Evolutionary conservation across 2,888 invertebrate species (phyloP), one percentile per base, ranked within the genome.

Genomic region (Lycocerus yunnanus): DNA sequence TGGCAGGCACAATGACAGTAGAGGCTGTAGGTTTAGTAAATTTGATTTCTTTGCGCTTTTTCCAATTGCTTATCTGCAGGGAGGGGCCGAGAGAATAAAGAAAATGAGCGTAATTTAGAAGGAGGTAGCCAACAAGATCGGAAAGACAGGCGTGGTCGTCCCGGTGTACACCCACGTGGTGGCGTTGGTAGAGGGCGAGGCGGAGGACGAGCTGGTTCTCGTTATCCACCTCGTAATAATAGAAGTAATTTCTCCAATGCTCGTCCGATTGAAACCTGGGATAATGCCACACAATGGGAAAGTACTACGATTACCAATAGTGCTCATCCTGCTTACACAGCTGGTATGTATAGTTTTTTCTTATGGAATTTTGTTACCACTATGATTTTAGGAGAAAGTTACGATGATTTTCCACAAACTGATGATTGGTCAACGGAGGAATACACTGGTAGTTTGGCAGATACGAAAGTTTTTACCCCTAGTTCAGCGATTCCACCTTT

Each of bases 391-490:
- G 80, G 80, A 82, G 92, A 93, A 84, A 95, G 94, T 87, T 96
- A 94, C 96, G 96, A 95, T 88, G 87, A 87, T 66, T 86, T 85
- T 77, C 86, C 85, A 0, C 85, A 84, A n/a, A 80, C 88, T 27
- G 90, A 89, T 79, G 90, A 90, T 76, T 92, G 92, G 92, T 91
- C 85, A 89, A 84, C 86, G 84, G 97, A 97, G 87, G 97, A 97
- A 86, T 98, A 97, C 90, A 96, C 96, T 59, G 97, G 97, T 70
- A 97, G 96, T 81, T 90, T 97, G 76, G 94, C 96, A 78, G 97
- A 98, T 86, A 96, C 96, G 66, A 97, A 97, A 90, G 97, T 98
- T 73, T 95, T 95, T 85, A 95, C 95, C 60, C 93, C 95, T 11
- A 93, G 93, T 82, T 89, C 88, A 68, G 85, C 84, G 68, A 82